These are phyloP conservation scores for Lasioglossum villosulum DNA, from an alignment of 2,888 invertebrate species.

Conservation along the genomic window DNA sequence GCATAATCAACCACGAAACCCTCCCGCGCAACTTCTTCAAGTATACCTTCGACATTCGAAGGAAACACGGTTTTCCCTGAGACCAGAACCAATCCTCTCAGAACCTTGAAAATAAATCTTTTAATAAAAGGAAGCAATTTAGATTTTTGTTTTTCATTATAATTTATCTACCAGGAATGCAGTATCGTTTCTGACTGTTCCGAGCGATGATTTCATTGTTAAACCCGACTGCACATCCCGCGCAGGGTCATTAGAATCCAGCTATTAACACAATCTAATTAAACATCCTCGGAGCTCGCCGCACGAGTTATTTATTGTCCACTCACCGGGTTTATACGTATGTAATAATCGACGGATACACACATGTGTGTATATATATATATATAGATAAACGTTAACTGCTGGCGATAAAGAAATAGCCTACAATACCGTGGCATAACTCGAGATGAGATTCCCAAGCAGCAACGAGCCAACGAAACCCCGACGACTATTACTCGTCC, in stretches of 20 bases:
- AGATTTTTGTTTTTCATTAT: neutral
- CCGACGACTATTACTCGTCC: constrained; percentile 21
- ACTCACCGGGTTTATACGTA: neutral
- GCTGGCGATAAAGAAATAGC: neutral
- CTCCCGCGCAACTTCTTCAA: constrained; percentile 61
- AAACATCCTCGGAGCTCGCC: neutral
- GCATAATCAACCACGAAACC: constrained; percentile 49
- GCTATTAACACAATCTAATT: neutral
- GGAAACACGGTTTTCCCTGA: no score
- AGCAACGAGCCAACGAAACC: constrained; percentile 35
- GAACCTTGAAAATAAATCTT: no score
- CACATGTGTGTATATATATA: neutral
- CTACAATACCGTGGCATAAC: neutral
- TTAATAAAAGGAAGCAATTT: no score
- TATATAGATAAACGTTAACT: neutral
- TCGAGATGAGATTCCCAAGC: constrained; percentile 14
- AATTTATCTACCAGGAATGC: neutral
- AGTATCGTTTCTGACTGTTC: neutral
- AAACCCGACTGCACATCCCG: neutral
- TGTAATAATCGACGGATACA: neutral
- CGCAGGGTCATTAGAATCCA: neutral
- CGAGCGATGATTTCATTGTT: neutral
- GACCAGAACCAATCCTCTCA: no score
- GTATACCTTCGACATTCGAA: constrained; percentile 20
- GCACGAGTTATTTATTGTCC: constrained; percentile 1